Evolutionary conservation across 2,113 vertebrate genomes (phyloP).

Genomic region (Cebus imitator): DNA sequence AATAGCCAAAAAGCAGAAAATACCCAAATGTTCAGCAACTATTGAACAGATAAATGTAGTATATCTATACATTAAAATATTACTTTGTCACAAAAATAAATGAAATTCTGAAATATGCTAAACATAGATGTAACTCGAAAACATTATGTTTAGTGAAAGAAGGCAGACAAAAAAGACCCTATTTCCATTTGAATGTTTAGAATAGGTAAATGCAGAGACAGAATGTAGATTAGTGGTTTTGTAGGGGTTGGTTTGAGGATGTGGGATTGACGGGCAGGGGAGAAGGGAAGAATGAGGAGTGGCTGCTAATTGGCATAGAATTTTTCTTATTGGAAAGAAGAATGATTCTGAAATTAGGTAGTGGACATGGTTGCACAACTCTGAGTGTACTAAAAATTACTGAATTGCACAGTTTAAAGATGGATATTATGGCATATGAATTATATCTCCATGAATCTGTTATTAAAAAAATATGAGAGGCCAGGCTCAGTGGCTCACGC

Average conservation of each 20-base stretch:
- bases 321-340: not conserved
- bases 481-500: accelerated
- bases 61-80: not conserved
- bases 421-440: not conserved
- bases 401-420: not conserved
- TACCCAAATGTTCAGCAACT: not conserved
- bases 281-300: not conserved
- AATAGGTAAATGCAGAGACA: not conserved
- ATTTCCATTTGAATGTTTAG: not conserved
- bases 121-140: not conserved
- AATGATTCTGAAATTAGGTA: not conserved
- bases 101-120: not conserved
- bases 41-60: not conserved
- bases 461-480: not conserved
- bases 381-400: not conserved
- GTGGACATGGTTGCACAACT: not conserved
- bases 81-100: not conserved
- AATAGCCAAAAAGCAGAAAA: not conserved
- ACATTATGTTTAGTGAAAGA: not conserved
- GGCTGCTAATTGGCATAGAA: not conserved
- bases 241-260: not conserved
- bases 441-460: not conserved
- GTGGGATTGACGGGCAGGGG: not conserved
- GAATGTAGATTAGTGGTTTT: not conserved
- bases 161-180: not conserved